phyloP scores from a whole-genome alignment of 2,888 invertebrate species.

The Drosophila incognita region DNA sequence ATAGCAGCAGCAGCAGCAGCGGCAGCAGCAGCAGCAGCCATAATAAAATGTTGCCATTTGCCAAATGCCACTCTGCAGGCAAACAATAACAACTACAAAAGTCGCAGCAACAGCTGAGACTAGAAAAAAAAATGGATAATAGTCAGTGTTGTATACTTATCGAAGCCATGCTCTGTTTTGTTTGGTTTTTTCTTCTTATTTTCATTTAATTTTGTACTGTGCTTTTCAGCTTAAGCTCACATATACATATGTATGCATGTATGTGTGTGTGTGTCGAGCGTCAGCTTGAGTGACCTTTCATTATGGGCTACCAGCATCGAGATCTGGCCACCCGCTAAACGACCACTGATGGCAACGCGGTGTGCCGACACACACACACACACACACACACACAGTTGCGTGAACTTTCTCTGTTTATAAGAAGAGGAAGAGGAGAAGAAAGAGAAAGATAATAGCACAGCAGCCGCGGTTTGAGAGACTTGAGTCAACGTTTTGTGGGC shows the following conservation, averaged over 20 bases:
- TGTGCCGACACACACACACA: conserved; percentile 1
- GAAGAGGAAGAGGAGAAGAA: background rate
- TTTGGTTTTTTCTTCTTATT: background rate
- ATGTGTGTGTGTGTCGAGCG: conserved; percentile 16
- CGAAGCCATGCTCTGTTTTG: conserved; percentile 31
- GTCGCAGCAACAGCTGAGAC: conserved; percentile 34
- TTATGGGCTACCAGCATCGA: conserved; percentile 31
- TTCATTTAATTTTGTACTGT: conserved; percentile 5
- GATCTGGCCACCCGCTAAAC: conserved; percentile 46
- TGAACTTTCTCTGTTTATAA: conserved; percentile 63
- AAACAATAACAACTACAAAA: conserved; percentile 22
- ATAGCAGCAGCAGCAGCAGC: background rate
- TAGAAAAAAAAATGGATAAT: conserved; percentile 22
- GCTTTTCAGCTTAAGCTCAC: conserved; percentile 27
- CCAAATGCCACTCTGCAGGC: conserved; percentile 66
- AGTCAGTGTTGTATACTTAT: conserved; percentile 13
- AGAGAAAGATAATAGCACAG: conserved; percentile 32
- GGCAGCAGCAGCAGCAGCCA: conserved; percentile 25
- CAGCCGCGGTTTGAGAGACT: conserved; percentile 25
- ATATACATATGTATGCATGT: background rate
- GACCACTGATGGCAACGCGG: conserved; percentile 38
- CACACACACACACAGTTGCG: conserved; percentile 23
- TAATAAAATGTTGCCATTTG: conserved; percentile 73
- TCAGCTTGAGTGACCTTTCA: conserved; percentile 49
- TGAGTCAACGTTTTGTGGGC: conserved; percentile 44